Conservation (phyloP, 2,797 vertebrate genomes). For the Parauchenoglanis punctatus region DNA sequence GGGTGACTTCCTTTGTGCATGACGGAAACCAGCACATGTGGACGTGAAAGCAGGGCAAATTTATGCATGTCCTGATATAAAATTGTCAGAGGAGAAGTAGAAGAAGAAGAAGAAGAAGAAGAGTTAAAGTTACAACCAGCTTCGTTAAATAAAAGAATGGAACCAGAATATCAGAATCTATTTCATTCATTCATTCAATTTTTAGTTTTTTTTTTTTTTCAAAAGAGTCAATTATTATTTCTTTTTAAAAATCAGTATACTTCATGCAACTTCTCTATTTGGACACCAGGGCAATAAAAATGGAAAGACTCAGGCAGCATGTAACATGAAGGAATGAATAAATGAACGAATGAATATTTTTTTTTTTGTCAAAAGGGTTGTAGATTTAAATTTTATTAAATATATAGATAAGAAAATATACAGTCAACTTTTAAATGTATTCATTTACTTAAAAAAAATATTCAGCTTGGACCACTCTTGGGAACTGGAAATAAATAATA, state of each 20-base stretch:
- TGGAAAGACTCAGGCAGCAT: background rate
- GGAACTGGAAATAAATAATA: background rate
- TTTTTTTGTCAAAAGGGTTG: background rate
- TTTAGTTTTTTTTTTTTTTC: no score
- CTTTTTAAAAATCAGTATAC: background rate
- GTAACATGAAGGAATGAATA: background rate
- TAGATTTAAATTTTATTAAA: background rate
- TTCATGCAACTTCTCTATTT: background rate
- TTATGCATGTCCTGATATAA: background rate
- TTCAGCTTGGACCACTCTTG: background rate
- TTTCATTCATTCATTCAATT: no score
- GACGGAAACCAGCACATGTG: background rate
- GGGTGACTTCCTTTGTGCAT: background rate
- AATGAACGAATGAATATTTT: background rate
- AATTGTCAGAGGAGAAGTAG: background rate
- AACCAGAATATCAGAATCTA: background rate
- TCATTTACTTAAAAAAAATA: background rate
- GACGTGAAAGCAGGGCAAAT: background rate
- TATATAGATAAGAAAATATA: background rate
- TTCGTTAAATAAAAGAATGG: background rate
- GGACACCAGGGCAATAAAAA: background rate
- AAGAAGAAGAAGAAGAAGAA: background rate
- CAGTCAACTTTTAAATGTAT: background rate
- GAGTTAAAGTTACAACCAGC: background rate
- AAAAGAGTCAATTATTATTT: no score